Evolutionary conservation across 2,888 invertebrate genomes (phyloP).

Genomic region (Dryadula phaetusa): DNA sequence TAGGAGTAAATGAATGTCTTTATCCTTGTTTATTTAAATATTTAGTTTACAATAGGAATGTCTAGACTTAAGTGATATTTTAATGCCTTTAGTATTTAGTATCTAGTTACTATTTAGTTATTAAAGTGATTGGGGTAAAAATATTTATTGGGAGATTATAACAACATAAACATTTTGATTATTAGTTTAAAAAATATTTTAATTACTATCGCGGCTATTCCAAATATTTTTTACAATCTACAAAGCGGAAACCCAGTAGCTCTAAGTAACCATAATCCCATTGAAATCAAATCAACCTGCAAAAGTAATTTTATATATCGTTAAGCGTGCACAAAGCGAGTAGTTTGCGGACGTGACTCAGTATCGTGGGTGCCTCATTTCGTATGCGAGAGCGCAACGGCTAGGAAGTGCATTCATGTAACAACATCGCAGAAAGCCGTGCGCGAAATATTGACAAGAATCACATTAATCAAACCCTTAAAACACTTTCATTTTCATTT

Average conservation of each 20-base stretch:
- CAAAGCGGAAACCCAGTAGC: background rate
- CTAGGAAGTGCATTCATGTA: constrained; percentile 74
- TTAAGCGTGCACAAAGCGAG: constrained; percentile 31
- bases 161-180: no score
- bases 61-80: no score
- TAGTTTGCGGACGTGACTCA: constrained; percentile 61
- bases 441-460: constrained; percentile 51
- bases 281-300: constrained; percentile 33
- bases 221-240: background rate
- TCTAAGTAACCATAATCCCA: constrained; percentile 18
- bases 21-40: background rate
- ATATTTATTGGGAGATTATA: no score
- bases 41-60: background rate
- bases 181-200: background rate
- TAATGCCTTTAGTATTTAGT: no score
- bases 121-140: no score
- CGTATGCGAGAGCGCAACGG: constrained; percentile 67
- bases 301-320: constrained; percentile 35
- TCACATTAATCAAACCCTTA: constrained; percentile 28
- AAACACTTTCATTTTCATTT: constrained; percentile 38
- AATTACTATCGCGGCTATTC: background rate
- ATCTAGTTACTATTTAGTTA: no score
- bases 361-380: constrained; percentile 68
- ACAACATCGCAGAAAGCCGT: constrained; percentile 54
- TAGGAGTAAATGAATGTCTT: background rate